Evolutionary conservation across 2,113 vertebrate species (phyloP).

Genomic region (Prolemur simus): DNA sequence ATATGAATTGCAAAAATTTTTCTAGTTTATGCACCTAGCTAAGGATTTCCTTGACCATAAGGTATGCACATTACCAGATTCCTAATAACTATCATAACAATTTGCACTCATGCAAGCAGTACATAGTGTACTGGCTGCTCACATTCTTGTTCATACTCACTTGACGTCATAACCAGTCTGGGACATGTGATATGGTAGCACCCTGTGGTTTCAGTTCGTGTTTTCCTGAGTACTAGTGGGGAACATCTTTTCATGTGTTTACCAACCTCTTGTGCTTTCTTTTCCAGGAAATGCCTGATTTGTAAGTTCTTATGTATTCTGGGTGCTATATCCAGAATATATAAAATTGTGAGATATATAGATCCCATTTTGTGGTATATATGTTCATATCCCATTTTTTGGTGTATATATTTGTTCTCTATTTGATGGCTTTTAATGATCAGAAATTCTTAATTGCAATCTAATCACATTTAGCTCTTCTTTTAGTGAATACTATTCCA

Average conservation of each 20-base stretch:
- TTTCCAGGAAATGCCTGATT: not conserved
- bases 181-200: fast-evolving
- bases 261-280: not conserved
- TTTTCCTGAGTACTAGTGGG: not conserved
- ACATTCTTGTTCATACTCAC: too few relatives aligned
- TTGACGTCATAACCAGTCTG: not conserved
- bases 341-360: too few relatives aligned
- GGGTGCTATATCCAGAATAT: not conserved
- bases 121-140: not conserved
- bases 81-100: not conserved
- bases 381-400: not conserved
- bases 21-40: not conserved
- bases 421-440: not conserved
- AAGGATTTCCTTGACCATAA: not conserved
- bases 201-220: not conserved
- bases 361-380: not conserved
- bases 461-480: not conserved
- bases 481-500: not conserved
- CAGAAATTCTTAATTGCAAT: not conserved
- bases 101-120: not conserved
- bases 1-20: not conserved
- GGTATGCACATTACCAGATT: not conserved
- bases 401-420: not conserved
- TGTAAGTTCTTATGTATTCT: not conserved
- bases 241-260: not conserved